Evolutionary conservation across 2,888 invertebrate genomes (phyloP), one percentile per base, ranked within the genome.

Genomic region (Laothoe populi): DNA sequence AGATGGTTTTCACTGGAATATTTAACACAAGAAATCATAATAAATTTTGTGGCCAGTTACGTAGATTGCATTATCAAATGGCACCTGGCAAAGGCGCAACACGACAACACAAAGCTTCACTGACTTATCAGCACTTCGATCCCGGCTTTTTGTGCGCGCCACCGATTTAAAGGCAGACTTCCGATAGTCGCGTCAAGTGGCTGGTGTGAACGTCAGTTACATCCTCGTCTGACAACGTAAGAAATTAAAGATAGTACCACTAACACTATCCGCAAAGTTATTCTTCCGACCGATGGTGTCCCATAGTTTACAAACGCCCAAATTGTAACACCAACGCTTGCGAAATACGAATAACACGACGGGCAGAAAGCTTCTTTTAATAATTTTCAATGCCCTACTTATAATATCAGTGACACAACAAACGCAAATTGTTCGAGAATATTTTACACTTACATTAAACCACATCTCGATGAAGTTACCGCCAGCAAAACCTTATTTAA

Each of bases 301-400:
- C n/a, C n/a, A n/a, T n/a, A n/a, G n/a, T n/a, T n/a, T n/a, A n/a
- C n/a, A n/a, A n/a, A n/a, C n/a, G n/a, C n/a, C n/a, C n/a, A n/a
- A n/a, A n/a, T n/a, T n/a, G n/a, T n/a, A n/a, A n/a, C n/a, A n/a
- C n/a, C n/a, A n/a, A n/a, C n/a, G n/a, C n/a, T n/a, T n/a, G n/a
- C n/a, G n/a, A n/a, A n/a, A n/a, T n/a, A n/a, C n/a, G n/a, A n/a
- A n/a, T n/a, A n/a, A n/a, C n/a, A n/a, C n/a, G n/a, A n/a, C n/a
- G n/a, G n/a, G n/a, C n/a, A n/a, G n/a, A n/a, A n/a, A n/a, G n/a
- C n/a, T n/a, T n/a, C n/a, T n/a, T 53, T 53, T 53, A 76, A 79
- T 74, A 74, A 73, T 73, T 75, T 75, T 73, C 68, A 71, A 76
- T 70, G 69, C 70, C 62, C 69, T 67, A 66, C 74, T 78, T 61